Base-by-base conservation (phyloP, 2,113 vertebrate genomes). In the Pomatostomus ruficeps region DNA sequence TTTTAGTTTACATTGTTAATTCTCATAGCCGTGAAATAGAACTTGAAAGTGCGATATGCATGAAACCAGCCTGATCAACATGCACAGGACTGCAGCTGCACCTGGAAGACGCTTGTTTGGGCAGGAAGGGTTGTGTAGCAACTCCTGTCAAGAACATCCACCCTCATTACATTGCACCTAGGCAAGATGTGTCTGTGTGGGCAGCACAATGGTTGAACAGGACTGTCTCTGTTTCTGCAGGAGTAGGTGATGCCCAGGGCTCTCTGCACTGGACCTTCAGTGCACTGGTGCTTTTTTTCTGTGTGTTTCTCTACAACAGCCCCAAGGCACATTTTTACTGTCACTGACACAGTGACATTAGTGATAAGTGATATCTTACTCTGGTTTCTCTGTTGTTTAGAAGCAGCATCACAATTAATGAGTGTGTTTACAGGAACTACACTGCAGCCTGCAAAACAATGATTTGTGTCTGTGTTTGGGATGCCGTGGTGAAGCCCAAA, bases 71-170 rank as follows among this genome's bases (percentile, higher is more conserved):
- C 35, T 31, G 15, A 29, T 23, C 16, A 31, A 10, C 10, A 3
- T 4, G 57, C 52, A 10, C n/a, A 5, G 23, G 43, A 9, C 20
- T 26, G 35, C n/a, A 40, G 58, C n/a, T 61, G 62, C 38, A 7
- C 23, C 24, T 8, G 0, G 25, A 0, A 0, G 17, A 36, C 1
- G 2, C 4, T 58, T 16, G 14, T 22, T 21, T 2, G 6, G 8
- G 62, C 48, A 16, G 31, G 28, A 22, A 13, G 35, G 67, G 14
- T 1, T 14, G 45, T 7, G 55, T n/a, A 38, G 84, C 54, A 68
- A 8, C 59, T n/a, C 49, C 16, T 19, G 65, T 59, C 42, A 24
- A 22, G 49, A 22, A 11, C 22, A 18, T 10, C 33, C 65, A 31
- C 43, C 28, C 38, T 25, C 5, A 10, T 3, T 7, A 0, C 8